Conservation (phyloP, 1,140 invertebrate species). For the Neoseiulus cucumeris region DNA sequence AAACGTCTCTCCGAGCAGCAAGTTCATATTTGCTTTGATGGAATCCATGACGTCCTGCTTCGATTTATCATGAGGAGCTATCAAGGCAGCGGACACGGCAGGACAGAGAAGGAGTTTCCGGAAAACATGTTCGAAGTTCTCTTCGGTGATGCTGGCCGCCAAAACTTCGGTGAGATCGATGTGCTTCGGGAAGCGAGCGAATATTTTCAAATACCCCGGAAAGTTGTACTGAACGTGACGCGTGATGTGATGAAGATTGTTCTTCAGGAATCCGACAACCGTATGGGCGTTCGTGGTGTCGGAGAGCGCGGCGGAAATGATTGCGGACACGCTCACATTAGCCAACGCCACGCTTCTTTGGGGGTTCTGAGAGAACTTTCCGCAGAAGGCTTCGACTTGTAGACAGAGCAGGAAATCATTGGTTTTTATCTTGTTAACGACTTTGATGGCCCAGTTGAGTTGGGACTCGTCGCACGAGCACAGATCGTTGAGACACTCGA, state of each 20-base stretch:
- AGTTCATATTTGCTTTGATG: neutral
- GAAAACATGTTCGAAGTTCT: neutral
- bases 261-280: neutral
- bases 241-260: neutral
- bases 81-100: neutral
- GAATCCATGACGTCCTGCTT: neutral
- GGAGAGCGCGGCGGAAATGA: neutral
- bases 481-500: neutral
- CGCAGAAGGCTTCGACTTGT: neutral
- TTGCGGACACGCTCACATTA: neutral
- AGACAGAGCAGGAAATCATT: neutral
- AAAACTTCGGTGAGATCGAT: neutral
- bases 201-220: neutral
- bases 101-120: neutral
- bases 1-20: neutral
- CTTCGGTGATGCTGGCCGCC: neutral
- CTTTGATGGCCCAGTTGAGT: neutral
- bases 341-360: neutral
- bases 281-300: neutral
- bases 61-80: neutral
- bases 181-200: constrained; percentile 2
- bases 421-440: neutral
- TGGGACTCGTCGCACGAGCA: neutral
- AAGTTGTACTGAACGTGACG: constrained; percentile 2
- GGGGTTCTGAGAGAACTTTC: neutral